Percentiles rank a stretch among this genome's conserved stretches.
Evolutionary conservation across 2,888 invertebrate genomes (phyloP).

Genomic region (Chalcosyrphus nemorum): DNA sequence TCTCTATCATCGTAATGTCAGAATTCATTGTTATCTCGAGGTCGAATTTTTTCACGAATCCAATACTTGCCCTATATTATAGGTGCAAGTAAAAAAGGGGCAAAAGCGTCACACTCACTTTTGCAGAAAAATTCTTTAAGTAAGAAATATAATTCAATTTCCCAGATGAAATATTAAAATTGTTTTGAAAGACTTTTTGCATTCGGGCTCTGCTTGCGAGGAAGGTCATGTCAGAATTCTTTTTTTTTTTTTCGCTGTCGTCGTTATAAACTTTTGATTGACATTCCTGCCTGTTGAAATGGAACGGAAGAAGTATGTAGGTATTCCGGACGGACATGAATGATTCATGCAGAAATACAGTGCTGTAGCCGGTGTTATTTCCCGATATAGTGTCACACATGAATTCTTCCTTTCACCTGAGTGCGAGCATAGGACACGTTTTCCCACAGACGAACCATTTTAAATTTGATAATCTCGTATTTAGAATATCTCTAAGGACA

Average conservation of each 20-base stretch:
- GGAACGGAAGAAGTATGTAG: conserved; percentile 9
- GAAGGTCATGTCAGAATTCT: background rate
- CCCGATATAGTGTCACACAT: conserved; percentile 7
- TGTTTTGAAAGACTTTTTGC: conserved; percentile 54
- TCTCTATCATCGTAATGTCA: no score
- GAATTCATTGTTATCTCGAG: no score
- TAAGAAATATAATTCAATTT: conserved; percentile 77
- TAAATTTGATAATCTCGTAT: background rate
- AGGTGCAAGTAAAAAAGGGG: no score
- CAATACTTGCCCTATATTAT: no score
- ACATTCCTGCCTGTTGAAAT: conserved; percentile 45
- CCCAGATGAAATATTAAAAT: conserved; percentile 78
- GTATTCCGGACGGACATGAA: conserved; percentile 38
- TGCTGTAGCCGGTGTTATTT: conserved; percentile 1
- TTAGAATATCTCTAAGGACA: background rate
- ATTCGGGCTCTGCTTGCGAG: conserved; percentile 15
- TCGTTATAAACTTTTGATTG: conserved; percentile 62
- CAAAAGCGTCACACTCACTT: conserved; percentile 2
- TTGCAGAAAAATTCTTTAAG: conserved; percentile 52
- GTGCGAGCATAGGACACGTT: background rate
- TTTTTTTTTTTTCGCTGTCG: background rate
- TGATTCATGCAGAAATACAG: conserved; percentile 39
- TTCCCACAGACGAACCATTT: background rate
- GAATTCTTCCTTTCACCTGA: background rate
- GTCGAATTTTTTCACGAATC: no score